These are phyloP conservation scores for Sitophilus oryzae DNA, from an alignment of 1,140 invertebrate species.

Conservation along the genomic window DNA sequence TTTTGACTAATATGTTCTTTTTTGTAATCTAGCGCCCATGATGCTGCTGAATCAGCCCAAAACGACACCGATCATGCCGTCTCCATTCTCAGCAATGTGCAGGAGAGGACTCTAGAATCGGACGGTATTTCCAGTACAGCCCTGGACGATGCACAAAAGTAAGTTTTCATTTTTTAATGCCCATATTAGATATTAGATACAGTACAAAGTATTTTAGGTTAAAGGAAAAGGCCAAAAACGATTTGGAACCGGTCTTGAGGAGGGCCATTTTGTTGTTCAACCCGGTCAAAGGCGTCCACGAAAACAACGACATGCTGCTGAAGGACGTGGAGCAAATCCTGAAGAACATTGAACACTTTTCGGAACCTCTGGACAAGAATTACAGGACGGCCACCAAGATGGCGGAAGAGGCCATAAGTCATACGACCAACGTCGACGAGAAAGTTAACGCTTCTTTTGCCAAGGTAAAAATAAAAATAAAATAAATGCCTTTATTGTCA, in stretches of 20 bases:
- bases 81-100: slow-evolving; percentile 23
- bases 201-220: slow-evolving; percentile 8
- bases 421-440: slow-evolving; percentile 21
- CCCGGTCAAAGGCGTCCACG: slow-evolving; percentile 47
- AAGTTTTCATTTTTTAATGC: not conserved
- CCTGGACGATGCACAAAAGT: slow-evolving; percentile 27
- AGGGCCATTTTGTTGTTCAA: slow-evolving; percentile 46
- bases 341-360: slow-evolving; percentile 19
- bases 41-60: slow-evolving; percentile 49
- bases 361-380: slow-evolving; percentile 10
- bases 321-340: slow-evolving; percentile 48
- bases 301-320: slow-evolving; percentile 46
- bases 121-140: slow-evolving; percentile 26
- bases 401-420: slow-evolving; percentile 29
- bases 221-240: slow-evolving; percentile 20
- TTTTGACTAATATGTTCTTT: too few species aligned
- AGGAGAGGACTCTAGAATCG: slow-evolving; percentile 27
- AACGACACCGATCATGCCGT: slow-evolving; percentile 50
- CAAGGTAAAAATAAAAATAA: slow-evolving; percentile 22
- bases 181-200: not conserved
- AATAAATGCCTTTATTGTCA: too few species aligned
- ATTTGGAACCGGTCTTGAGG: slow-evolving; percentile 43
- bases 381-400: slow-evolving; percentile 33
- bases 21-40: slow-evolving; percentile 49
- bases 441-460: slow-evolving; percentile 22